phyloP scores from a whole-genome alignment of 2,113 vertebrate species.

The Egretta garzetta region DNA sequence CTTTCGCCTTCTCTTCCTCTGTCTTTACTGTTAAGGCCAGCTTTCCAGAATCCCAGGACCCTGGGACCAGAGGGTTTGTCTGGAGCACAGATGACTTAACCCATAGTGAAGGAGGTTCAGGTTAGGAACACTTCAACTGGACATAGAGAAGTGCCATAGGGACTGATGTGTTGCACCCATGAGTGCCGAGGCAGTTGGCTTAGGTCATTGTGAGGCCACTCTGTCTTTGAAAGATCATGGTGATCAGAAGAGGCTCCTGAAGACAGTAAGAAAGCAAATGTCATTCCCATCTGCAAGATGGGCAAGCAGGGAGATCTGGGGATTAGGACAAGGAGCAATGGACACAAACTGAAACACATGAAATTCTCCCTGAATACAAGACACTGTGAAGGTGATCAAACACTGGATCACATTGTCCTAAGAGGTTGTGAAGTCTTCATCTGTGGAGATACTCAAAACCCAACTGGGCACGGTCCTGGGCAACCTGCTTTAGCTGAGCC shows the following conservation, averaged over 20 bases:
- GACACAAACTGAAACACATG: neutral
- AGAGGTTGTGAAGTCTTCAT: neutral
- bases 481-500: neutral
- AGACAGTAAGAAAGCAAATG: neutral
- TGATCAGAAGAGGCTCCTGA: neutral
- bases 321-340: too few species aligned
- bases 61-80: neutral
- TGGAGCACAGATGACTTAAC: neutral
- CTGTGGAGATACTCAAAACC: neutral
- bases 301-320: neutral
- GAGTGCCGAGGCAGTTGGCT: neutral
- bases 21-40: neutral
- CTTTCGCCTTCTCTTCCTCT: neutral
- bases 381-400: neutral
- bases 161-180: neutral
- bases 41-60: neutral
- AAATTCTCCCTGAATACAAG: neutral
- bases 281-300: neutral
- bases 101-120: neutral
- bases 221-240: neutral
- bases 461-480: neutral
- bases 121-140: neutral
- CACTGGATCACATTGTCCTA: neutral
- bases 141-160: too few species aligned
- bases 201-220: neutral